Percentiles rank a stretch among this genome's conserved stretches.
Conservation (phyloP, 2,113 vertebrate species). For the Osmerus eperlanus region DNA sequence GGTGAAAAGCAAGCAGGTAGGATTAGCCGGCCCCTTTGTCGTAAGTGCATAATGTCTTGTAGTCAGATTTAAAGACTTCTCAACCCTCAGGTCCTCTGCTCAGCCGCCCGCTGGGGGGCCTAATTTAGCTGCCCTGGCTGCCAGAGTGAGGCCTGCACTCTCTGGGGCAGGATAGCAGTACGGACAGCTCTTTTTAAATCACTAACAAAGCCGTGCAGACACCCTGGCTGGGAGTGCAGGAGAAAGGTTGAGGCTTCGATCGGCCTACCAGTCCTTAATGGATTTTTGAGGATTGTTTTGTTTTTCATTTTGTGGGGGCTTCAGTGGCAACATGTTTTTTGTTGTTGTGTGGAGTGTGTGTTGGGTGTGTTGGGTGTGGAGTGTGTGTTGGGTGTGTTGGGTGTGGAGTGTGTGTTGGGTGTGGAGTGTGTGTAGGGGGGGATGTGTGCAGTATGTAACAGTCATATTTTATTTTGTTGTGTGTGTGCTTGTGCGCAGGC, state of each 20-base stretch:
- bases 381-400: too few relatives aligned
- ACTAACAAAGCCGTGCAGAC: slow-evolving; percentile 57
- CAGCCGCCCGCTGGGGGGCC: slow-evolving; percentile 80
- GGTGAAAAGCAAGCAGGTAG: slow-evolving; percentile 97
- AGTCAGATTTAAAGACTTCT: slow-evolving; percentile 97
- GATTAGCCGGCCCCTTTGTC: slow-evolving; percentile 95
- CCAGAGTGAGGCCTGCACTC: slow-evolving; percentile 78
- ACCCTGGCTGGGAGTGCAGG: slow-evolving; percentile 47
- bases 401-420: slow-evolving; percentile 10
- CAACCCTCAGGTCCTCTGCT: slow-evolving; percentile 81
- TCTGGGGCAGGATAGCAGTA: slow-evolving; percentile 55
- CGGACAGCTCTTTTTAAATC: slow-evolving; percentile 36
- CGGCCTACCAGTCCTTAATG: slow-evolving; percentile 58
- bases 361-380: background rate
- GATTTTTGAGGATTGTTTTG: slow-evolving; percentile 24
- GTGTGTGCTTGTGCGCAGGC: slow-evolving; percentile 1
- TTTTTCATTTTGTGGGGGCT: slow-evolving; percentile 10
- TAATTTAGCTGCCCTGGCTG: slow-evolving; percentile 82
- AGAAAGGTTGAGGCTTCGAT: slow-evolving; percentile 73
- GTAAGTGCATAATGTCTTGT: slow-evolving; percentile 93
- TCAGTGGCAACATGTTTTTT: slow-evolving; percentile 44
- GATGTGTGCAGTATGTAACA: background rate
- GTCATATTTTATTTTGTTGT: background rate
- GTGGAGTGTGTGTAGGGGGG: background rate
- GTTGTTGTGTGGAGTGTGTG: slow-evolving; percentile 34